A percentile compares a stretch with the other conserved stretches of the same genome.
Evolutionary conservation across 2,888 invertebrate genomes (phyloP).

Genomic region (Caenorhabditis angaria): DNA sequence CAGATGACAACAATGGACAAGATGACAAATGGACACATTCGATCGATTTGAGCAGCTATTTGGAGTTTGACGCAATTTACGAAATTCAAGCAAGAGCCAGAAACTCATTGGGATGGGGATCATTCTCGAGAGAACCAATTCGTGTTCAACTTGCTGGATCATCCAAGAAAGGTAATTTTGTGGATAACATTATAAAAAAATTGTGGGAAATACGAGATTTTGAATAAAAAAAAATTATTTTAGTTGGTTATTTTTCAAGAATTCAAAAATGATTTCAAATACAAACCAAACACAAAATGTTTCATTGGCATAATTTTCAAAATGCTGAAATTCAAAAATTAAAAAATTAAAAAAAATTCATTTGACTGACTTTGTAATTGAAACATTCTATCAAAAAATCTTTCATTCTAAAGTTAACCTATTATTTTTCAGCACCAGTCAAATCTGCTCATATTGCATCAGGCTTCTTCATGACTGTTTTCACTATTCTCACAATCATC

Average conservation of each 20-base stretch:
- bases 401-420: too few species aligned
- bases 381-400: too few species aligned
- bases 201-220: too few species aligned
- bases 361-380: too few species aligned
- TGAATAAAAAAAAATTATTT: too few species aligned
- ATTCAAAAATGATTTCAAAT: too few species aligned
- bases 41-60: constrained; percentile 33
- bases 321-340: too few species aligned
- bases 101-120: constrained; percentile 55
- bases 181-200: not conserved
- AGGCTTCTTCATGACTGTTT: constrained; percentile 7
- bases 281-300: too few species aligned
- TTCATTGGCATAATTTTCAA: too few species aligned
- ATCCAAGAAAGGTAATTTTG: constrained; percentile 27
- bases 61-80: constrained; percentile 42
- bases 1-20: constrained; percentile 47
- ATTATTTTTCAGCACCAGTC: not conserved
- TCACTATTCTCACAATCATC: not conserved
- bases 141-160: constrained; percentile 12
- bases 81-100: constrained; percentile 55
- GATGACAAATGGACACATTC: constrained; percentile 46
- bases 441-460: not conserved
- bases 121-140: constrained; percentile 44
- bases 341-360: too few species aligned
- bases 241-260: too few species aligned